phyloP scores from a whole-genome alignment of 2,888 invertebrate genomes.

The Ophion ventricosus region DNA sequence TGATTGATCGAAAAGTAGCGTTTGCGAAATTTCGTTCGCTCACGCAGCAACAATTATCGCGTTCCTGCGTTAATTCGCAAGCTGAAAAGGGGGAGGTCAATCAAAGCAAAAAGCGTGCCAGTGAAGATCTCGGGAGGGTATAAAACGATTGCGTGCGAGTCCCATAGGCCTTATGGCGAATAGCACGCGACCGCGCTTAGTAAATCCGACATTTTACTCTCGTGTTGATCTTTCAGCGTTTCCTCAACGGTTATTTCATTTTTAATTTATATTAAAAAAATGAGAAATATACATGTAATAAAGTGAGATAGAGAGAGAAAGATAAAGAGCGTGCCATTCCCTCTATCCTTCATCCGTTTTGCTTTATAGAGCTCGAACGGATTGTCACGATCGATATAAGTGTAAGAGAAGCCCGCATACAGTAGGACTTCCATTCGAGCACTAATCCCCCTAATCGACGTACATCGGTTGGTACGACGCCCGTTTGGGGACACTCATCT shows the following conservation, averaged over 20 bases:
- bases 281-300: not conserved
- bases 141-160: conserved; percentile 57
- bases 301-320: not conserved
- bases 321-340: not conserved
- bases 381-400: conserved; percentile 46
- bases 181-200: conserved; percentile 49
- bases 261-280: not conserved
- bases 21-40: not conserved
- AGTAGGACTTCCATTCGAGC: not conserved
- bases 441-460: not conserved
- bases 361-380: conserved; percentile 3
- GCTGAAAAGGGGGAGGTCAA: conserved; percentile 29
- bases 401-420: not conserved
- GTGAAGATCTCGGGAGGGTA: conserved; percentile 29
- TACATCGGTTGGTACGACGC: not conserved
- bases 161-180: conserved; percentile 8
- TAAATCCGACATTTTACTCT: conserved; percentile 22
- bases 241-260: not conserved
- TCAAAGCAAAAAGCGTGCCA: conserved; percentile 32
- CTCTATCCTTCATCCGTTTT: not conserved
- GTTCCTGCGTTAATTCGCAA: conserved; percentile 31
- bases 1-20: not conserved
- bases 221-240: conserved; percentile 20
- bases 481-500: not conserved
- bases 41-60: conserved; percentile 47